Base-by-base conservation (phyloP, 2,113 vertebrate genomes). In the Mixornis gularis region DNA sequence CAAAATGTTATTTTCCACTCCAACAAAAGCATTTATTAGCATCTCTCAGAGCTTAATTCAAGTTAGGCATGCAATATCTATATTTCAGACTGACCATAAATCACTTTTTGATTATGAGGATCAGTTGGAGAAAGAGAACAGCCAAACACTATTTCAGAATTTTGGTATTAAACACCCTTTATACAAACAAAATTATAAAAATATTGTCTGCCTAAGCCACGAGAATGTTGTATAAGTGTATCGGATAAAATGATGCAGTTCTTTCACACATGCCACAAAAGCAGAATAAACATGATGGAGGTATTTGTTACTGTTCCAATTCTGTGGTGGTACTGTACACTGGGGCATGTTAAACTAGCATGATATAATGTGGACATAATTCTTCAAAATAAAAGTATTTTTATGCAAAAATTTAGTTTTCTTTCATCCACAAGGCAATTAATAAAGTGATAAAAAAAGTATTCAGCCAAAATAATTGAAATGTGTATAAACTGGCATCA, bases 71-170 rank as follows among this genome's bases (percentile, higher is more conserved):
- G 6, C 14, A 77, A 15, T 70, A 62, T 10, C 30, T 14, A 0
- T 30, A 79, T 44, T 80, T 81, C 48, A 85, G 32, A 55, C 44
- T 85, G 68, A 34, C 68, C 85, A 77, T 70, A 80, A 73, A 91
- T 82, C 78, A 71, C 18, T 73, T 41, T 25, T 11, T 71, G 36
- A 83, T 17, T 64, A 73, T 49, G 94, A 85, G 43, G 56, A 43
- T 80, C 65, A 79, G 12, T 29, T 74, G 48, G 68, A 93, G 87
- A 96, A 55, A 65, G 46, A 74, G 76, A 96, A 94, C 7, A 87
- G 81, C 56, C 34, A 65, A 89, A 87, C 12, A 55, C 10, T 62
- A 80, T 77, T 92, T 93, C 70, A 94, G 65, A 90, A 41, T 79
- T 81, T 85, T 69, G n/a, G 10, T 70, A 87, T 95, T 88, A 94